Conservation (phyloP, 23 tunicate genomes). For the Corella eumyota region DNA sequence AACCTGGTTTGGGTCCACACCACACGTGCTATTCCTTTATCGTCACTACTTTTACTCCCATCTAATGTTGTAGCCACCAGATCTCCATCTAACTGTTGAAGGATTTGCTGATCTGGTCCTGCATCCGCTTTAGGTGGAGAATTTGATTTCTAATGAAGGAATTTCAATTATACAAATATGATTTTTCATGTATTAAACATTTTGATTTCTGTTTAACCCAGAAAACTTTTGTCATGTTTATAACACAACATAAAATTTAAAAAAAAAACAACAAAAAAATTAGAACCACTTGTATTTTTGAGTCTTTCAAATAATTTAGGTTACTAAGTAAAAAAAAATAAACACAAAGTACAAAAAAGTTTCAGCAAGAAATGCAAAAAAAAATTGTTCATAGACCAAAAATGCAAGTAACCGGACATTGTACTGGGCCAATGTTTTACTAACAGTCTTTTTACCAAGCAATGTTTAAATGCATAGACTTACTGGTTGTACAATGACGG, state of each 20-base stretch:
- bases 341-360: too few species aligned
- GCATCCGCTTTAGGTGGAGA: constrained; percentile 84
- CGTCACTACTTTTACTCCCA: constrained; percentile 68
- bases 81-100: constrained; percentile 38
- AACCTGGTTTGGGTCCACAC: constrained; percentile 43
- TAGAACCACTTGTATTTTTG: neutral
- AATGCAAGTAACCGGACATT: too few species aligned
- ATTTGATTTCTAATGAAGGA: constrained; percentile 54
- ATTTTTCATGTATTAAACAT: too few species aligned
- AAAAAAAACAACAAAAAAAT: neutral
- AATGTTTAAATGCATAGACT: neutral
- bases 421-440: too few species aligned
- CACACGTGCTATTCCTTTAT: constrained; percentile 33
- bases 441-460: too few species aligned
- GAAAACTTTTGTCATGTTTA: too few species aligned
- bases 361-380: too few species aligned
- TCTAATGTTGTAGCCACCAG: constrained; percentile 18
- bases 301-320: neutral
- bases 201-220: too few species aligned
- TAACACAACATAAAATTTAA: neutral
- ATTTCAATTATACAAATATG: neutral
- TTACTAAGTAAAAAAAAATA: too few species aligned
- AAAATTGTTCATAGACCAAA: too few species aligned
- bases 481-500: constrained; percentile 82
- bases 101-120: constrained; percentile 39